These are phyloP conservation scores for Eutrigla gurnardus DNA, from an alignment of 2,797 vertebrate genomes.

Conservation along the genomic window DNA sequence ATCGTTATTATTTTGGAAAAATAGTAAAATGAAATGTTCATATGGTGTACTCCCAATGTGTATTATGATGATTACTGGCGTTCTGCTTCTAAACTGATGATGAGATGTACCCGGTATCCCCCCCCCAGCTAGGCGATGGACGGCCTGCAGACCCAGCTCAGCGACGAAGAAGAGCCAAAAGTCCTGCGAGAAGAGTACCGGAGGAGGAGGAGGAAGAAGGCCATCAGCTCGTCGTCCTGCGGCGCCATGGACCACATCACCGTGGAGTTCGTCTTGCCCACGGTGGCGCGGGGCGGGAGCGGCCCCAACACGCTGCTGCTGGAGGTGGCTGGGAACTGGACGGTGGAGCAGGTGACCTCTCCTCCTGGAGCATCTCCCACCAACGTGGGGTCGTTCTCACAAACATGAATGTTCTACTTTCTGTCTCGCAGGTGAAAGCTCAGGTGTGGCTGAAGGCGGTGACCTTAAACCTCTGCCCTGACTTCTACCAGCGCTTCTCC, in stretches of 20 bases:
- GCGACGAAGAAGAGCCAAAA: slow-evolving; percentile 86
- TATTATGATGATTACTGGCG: not conserved
- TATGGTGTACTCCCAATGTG: too few relatives aligned
- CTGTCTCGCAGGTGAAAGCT: slow-evolving; percentile 87
- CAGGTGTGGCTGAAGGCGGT: slow-evolving; percentile 95
- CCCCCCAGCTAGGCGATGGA: slow-evolving; percentile 90
- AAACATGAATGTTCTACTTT: not conserved
- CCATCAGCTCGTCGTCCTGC: slow-evolving; percentile 80
- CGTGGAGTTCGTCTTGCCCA: slow-evolving; percentile 94
- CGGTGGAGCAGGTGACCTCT: slow-evolving; percentile 87
- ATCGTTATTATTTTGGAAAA: too few relatives aligned
- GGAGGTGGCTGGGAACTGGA: slow-evolving; percentile 94
- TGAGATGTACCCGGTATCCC: not conserved
- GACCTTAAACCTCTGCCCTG: slow-evolving; percentile 87
- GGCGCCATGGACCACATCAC: slow-evolving; percentile 90
- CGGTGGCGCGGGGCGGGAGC: slow-evolving; percentile 83
- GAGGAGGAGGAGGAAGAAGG: slow-evolving; percentile 94
- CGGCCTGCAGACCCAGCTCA: slow-evolving; percentile 73
- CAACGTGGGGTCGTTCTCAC: not conserved
- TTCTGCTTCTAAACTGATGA: not conserved
- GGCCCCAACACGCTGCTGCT: slow-evolving; percentile 84
- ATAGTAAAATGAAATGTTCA: too few relatives aligned
- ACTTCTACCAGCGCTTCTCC: slow-evolving; percentile 91
- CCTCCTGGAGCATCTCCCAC: not conserved
- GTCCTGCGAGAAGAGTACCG: slow-evolving; percentile 89